phyloP scores from a whole-genome alignment of 2,888 invertebrate species.

The Pogonocherus hispidulus region DNA sequence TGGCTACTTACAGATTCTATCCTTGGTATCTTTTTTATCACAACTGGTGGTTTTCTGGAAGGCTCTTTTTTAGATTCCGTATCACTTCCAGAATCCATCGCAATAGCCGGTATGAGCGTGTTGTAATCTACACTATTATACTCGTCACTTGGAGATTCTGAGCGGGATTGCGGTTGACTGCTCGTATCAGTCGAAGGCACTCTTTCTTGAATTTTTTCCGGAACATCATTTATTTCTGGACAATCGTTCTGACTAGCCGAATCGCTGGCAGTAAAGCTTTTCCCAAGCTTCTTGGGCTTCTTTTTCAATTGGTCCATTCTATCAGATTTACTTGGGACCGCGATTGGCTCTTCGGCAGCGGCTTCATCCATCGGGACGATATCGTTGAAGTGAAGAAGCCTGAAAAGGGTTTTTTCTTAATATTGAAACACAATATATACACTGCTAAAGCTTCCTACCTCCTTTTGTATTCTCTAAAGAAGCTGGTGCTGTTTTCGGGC shows the following conservation, averaged over 20 bases:
- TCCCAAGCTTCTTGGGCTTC: slow-evolving; percentile 63
- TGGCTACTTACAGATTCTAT: slow-evolving; percentile 48
- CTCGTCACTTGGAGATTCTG: slow-evolving; percentile 65
- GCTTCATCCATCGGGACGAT: slow-evolving; percentile 76
- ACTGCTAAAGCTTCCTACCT: too few species aligned
- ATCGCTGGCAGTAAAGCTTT: slow-evolving; percentile 56
- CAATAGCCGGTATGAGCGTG: slow-evolving; percentile 65
- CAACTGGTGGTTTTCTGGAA: slow-evolving; percentile 31
- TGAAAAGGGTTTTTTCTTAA: slow-evolving; percentile 60
- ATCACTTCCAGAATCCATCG: slow-evolving; percentile 61
- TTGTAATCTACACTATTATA: slow-evolving; percentile 64
- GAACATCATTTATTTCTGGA: slow-evolving; percentile 65
- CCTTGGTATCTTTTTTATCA: slow-evolving; percentile 42
- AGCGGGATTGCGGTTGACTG: slow-evolving; percentile 59
- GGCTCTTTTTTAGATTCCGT: slow-evolving; percentile 60
- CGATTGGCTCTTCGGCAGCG: slow-evolving; percentile 70
- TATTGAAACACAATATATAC: slow-evolving; percentile 20
- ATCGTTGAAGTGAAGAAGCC: slow-evolving; percentile 83
- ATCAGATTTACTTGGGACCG: slow-evolving; percentile 62
- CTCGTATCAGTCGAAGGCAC: slow-evolving; percentile 60
- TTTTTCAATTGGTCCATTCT: slow-evolving; percentile 55
- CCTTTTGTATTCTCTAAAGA: slow-evolving; percentile 75
- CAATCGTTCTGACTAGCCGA: slow-evolving; percentile 51
- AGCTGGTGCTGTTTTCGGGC: slow-evolving; percentile 69
- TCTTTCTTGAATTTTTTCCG: slow-evolving; percentile 56